Conservation (phyloP, 2,113 vertebrate species). For the Trachemys scripta region DNA sequence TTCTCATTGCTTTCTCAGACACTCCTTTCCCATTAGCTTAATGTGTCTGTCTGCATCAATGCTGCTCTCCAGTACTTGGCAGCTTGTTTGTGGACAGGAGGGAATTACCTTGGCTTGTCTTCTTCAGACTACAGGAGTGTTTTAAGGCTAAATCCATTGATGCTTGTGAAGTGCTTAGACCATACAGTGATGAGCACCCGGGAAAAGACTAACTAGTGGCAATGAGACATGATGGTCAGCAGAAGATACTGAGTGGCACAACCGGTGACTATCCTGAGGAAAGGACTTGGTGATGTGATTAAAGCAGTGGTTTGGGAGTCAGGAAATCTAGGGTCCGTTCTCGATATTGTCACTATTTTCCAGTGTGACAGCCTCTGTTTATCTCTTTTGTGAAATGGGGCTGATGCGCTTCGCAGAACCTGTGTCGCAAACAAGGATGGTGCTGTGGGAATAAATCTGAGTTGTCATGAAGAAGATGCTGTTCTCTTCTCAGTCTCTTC, state of each 20-base stretch:
- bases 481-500: background rate
- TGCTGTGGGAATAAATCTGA: background rate
- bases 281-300: background rate
- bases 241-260: background rate
- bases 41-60: fast-evolving
- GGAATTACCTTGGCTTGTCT: background rate
- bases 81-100: no score
- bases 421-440: background rate
- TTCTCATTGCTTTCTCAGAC: background rate
- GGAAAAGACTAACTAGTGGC: background rate
- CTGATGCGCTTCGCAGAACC: background rate
- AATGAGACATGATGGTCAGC: no score
- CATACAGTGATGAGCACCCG: background rate
- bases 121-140: fast-evolving
- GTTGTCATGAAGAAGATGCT: background rate
- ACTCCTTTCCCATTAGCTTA: background rate
- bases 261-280: fast-evolving
- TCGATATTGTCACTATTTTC: background rate
- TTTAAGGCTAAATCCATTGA: background rate
- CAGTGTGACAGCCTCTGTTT: background rate
- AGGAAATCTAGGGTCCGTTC: background rate
- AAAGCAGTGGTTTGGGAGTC: background rate
- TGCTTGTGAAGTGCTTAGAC: background rate
- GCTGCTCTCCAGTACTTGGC: fast-evolving
- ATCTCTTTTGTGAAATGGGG: background rate